A percentile compares a stretch with the other conserved stretches of the same genome.
phyloP scores from a whole-genome alignment of 2,888 invertebrate genomes.

The Punctoribates punctum region DNA sequence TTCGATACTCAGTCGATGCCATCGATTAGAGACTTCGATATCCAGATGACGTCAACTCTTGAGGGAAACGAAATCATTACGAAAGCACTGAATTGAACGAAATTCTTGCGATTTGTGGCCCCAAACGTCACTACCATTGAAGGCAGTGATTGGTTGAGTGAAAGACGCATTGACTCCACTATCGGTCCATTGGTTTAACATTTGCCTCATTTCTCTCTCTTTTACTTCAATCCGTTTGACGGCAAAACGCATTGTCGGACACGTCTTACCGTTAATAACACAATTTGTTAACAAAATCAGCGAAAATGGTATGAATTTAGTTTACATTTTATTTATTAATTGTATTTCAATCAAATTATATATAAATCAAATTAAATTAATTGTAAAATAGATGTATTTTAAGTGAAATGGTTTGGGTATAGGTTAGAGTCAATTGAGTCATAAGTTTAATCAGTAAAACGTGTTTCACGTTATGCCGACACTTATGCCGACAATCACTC shows the following conservation, averaged over 20 bases:
- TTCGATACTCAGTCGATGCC: not conserved
- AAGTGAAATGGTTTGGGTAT: not conserved
- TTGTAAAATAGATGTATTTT: not conserved
- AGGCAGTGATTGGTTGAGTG: not conserved
- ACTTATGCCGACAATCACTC: not conserved
- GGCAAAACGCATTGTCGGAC: not conserved
- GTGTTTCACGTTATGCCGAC: not conserved
- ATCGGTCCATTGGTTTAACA: not conserved
- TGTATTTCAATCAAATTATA: not conserved
- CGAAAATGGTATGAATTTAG: constrained; percentile 26
- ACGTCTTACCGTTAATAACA: not conserved
- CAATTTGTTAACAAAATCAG: not conserved
- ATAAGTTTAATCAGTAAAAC: not conserved
- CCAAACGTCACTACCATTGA: not conserved
- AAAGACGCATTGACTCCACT: not conserved
- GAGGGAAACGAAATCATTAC: not conserved
- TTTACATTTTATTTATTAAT: not conserved
- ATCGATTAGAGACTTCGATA: not conserved
- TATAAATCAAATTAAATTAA: not conserved
- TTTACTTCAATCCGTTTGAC: too few species aligned
- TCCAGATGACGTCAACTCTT: not conserved
- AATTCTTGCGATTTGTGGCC: not conserved
- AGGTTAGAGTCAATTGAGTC: not conserved
- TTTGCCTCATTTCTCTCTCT: too few species aligned
- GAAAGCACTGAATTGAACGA: not conserved